Evolutionary conservation across 2,113 vertebrate genomes (phyloP).

Genomic region (Loxodonta africana): DNA sequence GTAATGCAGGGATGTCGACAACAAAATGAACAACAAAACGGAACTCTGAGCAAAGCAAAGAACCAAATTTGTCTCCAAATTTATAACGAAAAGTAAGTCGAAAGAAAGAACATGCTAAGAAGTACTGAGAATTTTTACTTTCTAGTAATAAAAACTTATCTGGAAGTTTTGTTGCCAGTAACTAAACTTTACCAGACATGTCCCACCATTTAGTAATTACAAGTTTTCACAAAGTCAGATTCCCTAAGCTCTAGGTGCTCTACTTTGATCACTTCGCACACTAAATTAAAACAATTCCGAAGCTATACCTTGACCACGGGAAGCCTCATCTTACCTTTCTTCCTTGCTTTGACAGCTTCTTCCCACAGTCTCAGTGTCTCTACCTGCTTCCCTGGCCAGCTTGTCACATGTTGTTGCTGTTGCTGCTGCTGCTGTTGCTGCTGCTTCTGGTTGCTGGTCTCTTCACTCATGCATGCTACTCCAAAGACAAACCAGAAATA

Average conservation of each 20-base stretch:
- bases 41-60: neutral
- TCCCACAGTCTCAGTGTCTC: conserved; percentile 92
- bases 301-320: neutral
- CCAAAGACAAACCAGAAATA: conserved; percentile 86
- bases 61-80: conserved; percentile 29
- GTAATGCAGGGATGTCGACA: conserved; percentile 18
- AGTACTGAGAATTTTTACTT: conserved; percentile 59
- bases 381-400: conserved; percentile 92
- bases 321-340: conserved; percentile 89
- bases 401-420: conserved; percentile 85
- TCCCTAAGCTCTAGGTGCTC: neutral
- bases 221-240: neutral
- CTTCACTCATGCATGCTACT: conserved; percentile 91
- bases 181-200: neutral
- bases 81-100: conserved; percentile 45
- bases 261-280: neutral
- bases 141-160: conserved; percentile 52
- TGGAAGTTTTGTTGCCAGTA: conserved; percentile 22
- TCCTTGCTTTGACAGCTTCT: conserved; percentile 91
- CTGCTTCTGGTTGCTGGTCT: conserved; percentile 91
- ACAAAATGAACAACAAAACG: conserved; percentile 47
- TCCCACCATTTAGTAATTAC: neutral
- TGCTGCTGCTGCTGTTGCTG: conserved; percentile 84
- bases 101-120: conserved; percentile 44
- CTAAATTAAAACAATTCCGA: neutral